These are phyloP conservation scores for Holocentrus rufus DNA, from an alignment of 2,797 vertebrate genomes.

Conservation along the genomic window DNA sequence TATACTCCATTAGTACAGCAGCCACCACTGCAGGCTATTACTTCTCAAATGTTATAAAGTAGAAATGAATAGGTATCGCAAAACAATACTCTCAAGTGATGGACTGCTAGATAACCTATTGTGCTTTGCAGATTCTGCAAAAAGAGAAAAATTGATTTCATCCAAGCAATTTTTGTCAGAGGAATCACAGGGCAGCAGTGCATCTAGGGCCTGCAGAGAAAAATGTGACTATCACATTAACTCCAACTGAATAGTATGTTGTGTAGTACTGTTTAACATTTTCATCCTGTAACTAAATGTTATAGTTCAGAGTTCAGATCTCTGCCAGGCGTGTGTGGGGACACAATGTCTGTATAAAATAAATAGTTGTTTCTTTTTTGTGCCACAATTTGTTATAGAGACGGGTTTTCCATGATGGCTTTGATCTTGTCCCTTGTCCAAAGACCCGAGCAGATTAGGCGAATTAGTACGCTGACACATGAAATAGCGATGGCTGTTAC, in stretches of 20 bases:
- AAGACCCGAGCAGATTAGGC: no score
- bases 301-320: neutral
- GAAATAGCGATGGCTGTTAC: no score
- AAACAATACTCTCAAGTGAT: constrained; percentile 12
- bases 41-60: constrained; percentile 24
- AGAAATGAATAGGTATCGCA: constrained; percentile 16
- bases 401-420: no score
- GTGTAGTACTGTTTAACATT: no score
- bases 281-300: neutral
- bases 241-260: neutral
- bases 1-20: constrained; percentile 30
- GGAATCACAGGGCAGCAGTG: neutral
- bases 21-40: constrained; percentile 14
- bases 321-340: no score
- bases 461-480: no score
- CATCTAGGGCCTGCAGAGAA: neutral
- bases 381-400: no score
- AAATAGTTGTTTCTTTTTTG: no score
- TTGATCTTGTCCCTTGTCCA: no score
- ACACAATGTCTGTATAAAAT: no score
- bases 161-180: neutral
- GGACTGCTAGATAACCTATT: constrained; percentile 12
- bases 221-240: constrained; percentile 5
- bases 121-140: neutral
- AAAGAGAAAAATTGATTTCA: constrained; percentile 1